Percentiles rank a stretch among this genome's conserved stretches.
Evolutionary conservation across 2,113 vertebrate species (phyloP).

Genomic region (Cacatua alba): DNA sequence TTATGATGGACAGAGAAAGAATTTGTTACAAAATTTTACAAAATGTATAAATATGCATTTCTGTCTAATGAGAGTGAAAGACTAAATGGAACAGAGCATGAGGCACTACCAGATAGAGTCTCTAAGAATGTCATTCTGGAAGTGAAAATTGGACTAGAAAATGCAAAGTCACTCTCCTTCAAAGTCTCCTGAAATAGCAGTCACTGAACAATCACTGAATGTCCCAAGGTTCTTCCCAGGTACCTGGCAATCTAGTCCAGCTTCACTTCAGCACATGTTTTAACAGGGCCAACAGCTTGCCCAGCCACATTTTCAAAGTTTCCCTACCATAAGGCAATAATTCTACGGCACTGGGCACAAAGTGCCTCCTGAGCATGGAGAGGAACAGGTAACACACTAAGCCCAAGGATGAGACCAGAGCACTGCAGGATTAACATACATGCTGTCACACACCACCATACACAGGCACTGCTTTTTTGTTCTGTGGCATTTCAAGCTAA

Average conservation of each 20-base stretch:
- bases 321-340: neutral
- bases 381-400: neutral
- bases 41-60: neutral
- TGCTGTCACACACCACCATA: neutral
- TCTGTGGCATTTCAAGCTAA: neutral
- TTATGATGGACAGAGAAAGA: neutral
- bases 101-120: neutral
- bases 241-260: neutral
- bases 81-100: neutral
- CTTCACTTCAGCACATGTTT: neutral
- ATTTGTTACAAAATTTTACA: neutral
- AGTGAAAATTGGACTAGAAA: neutral
- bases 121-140: neutral
- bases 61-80: neutral
- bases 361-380: fast-evolving
- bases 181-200: neutral
- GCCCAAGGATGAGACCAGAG: neutral
- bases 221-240: neutral
- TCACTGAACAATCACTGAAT: neutral
- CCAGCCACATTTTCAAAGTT: neutral
- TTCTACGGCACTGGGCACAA: neutral
- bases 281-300: neutral
- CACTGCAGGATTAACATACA: fast-evolving
- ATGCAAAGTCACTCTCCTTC: neutral
- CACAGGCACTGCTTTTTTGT: neutral